Conservation (phyloP, 1,140 invertebrate genomes). For the Trissolcus basalis region DNA sequence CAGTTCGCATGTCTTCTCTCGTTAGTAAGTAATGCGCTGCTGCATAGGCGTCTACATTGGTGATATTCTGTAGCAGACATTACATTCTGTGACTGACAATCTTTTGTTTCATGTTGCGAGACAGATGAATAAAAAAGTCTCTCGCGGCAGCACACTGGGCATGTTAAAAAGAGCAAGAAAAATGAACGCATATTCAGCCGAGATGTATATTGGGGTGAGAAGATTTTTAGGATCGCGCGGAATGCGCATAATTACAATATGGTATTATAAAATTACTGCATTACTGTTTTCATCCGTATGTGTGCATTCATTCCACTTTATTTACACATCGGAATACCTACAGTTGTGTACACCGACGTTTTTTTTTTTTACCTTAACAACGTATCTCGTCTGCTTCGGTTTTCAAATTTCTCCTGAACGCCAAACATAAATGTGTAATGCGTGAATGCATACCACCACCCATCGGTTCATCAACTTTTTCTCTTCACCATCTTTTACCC, state of each 20-base stretch:
- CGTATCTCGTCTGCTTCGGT: too few species aligned
- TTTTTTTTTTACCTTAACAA: too few species aligned
- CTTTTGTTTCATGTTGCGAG: slow-evolving; percentile 59
- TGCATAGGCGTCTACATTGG: slow-evolving; percentile 52
- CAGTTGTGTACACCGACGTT: too few species aligned
- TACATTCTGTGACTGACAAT: slow-evolving; percentile 55
- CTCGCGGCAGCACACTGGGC: slow-evolving; percentile 51
- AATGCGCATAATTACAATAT: slow-evolving; percentile 69
- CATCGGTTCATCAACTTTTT: too few species aligned
- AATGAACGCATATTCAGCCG: slow-evolving; percentile 51
- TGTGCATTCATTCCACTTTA: not conserved
- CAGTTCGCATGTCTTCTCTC: slow-evolving; percentile 53
- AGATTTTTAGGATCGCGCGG: slow-evolving; percentile 51
- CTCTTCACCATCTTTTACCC: too few species aligned
- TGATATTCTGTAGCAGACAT: slow-evolving; percentile 58
- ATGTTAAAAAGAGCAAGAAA: slow-evolving; percentile 57
- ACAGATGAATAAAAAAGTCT: slow-evolving; percentile 62
- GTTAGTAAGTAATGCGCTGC: slow-evolving; percentile 53
- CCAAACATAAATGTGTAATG: too few species aligned
- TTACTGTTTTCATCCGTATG: slow-evolving; percentile 55
- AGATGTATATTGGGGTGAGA: slow-evolving; percentile 41
- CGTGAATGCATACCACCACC: too few species aligned
- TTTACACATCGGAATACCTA: too few species aligned
- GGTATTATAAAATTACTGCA: slow-evolving; percentile 66
- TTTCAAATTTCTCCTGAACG: too few species aligned